Percentiles rank a stretch among this genome's conserved stretches.
phyloP scores from a whole-genome alignment of 1,140 invertebrate genomes.

The Papilio machaon region DNA sequence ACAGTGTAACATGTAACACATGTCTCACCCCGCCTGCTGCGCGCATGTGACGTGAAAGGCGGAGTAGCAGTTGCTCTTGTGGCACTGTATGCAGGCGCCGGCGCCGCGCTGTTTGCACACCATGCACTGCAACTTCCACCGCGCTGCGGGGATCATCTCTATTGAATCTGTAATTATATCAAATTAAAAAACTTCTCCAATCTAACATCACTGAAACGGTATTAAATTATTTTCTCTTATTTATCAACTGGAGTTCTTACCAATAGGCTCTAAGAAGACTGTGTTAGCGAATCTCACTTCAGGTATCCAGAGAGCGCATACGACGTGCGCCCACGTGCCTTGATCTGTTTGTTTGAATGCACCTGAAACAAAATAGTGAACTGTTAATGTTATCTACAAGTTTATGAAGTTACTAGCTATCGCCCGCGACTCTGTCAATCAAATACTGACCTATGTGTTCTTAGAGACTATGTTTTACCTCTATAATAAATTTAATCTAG shows the following conservation, averaged over 20 bases:
- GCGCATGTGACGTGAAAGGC: conserved; percentile 99
- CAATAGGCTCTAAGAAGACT: conserved; percentile 97
- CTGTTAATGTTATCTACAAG: no score
- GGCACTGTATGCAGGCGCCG: conserved; percentile 99
- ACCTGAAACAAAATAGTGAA: conserved; percentile 73
- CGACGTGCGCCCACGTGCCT: conserved; percentile 98
- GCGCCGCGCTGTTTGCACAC: conserved; percentile 97
- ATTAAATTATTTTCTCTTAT: no score
- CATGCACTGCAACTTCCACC: conserved; percentile 97
- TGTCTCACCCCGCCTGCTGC: conserved; percentile 91
- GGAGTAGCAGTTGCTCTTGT: conserved; percentile 97
- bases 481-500: no score
- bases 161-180: conserved; percentile 87
- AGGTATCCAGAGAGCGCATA: conserved; percentile 99
- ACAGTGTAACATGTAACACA: conserved; percentile 8
- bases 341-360: conserved; percentile 99
- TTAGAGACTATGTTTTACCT: no score
- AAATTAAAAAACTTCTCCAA: no score
- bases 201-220: no score
- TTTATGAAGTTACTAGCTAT: no score
- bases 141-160: conserved; percentile 95
- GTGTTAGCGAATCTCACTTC: conserved; percentile 99
- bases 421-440: no score
- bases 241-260: conserved; percentile 50
- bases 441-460: no score